Evolutionary conservation across 1,140 invertebrate species (phyloP).

Genomic region (Bombus waltoni): DNA sequence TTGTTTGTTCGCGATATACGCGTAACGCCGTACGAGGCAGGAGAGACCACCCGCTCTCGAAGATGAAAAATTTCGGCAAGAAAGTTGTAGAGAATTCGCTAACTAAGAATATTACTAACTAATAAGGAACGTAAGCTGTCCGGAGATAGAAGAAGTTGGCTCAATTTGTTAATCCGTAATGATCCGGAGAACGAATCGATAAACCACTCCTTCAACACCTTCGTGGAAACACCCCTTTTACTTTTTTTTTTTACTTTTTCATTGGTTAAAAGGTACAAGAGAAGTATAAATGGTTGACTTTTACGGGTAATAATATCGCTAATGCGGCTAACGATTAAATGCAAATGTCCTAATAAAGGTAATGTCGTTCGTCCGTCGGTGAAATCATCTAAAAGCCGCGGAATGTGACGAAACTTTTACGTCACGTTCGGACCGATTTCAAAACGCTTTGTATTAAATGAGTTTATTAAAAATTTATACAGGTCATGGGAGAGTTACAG

Average conservation of each 20-base stretch:
- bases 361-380: slow-evolving; percentile 74
- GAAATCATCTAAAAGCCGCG: slow-evolving; percentile 73
- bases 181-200: not conserved
- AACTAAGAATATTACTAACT: no score
- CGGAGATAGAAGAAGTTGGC: not conserved
- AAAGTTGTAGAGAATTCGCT: no score
- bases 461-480: not conserved
- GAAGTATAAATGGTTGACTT: slow-evolving; percentile 57
- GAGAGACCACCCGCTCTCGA: no score
- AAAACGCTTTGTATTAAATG: not conserved
- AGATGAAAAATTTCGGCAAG: no score
- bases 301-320: slow-evolving; percentile 60
- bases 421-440: slow-evolving; percentile 16
- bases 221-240: not conserved
- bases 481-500: not conserved
- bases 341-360: slow-evolving; percentile 77
- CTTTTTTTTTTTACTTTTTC: not conserved
- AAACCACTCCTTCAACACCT: not conserved
- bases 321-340: slow-evolving; percentile 76
- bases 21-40: no score
- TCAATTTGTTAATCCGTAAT: no score
- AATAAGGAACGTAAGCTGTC: no score
- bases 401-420: slow-evolving; percentile 32
- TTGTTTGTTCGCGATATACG: not conserved
- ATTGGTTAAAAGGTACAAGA: slow-evolving; percentile 33